Base-by-base conservation (phyloP, 2,113 vertebrate genomes). In the Pachycephala philippinensis region DNA sequence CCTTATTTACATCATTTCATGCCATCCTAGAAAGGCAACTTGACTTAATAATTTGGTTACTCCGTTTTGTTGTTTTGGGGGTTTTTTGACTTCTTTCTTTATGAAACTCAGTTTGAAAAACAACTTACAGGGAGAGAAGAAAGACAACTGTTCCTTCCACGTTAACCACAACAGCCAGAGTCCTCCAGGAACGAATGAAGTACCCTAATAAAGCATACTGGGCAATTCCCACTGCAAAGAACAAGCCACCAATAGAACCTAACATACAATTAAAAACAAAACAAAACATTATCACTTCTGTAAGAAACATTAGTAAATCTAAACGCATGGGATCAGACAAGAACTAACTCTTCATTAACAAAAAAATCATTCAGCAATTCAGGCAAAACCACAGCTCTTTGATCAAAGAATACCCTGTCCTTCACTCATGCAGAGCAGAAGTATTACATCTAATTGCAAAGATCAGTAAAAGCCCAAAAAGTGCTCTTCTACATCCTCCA, bases 171-270 rank as follows among this genome's bases (percentile, higher is more conserved):
- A 98, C 11, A 21, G 98, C 98, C 44, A 98, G 91, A 47, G 87
- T 97, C 78, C 98, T 98, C 98, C 98, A 98, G 80, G 98, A 98
- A 77, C 97, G 98, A 92, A 98, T 96, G 72, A 98, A 98, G 92
- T 98, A 98, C 9, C 98, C 98, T 81, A 98, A 61, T 39, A 98
- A 95, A 45, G 98, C 98, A 76, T 97, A 98, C 16, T 98, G 97
- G 66, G 98, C 98, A 15, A 98, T 98, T 91, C 98, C 98, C 63
- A 98, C 96, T 11, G 98, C 98, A 84, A 98, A 98, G 95, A 98
- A 98, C 59, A 98, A 96, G 89, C 98, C 97, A 9, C 98, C 97
- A 52, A 98, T 91, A 5, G 98, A 98, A 52, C 98, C 98, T 98
- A 97, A 61, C 10, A 72, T 4, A 54, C 40, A 87, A 75, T 39